Conservation (phyloP, 2,113 vertebrate species). For the Hyla sarda region DNA sequence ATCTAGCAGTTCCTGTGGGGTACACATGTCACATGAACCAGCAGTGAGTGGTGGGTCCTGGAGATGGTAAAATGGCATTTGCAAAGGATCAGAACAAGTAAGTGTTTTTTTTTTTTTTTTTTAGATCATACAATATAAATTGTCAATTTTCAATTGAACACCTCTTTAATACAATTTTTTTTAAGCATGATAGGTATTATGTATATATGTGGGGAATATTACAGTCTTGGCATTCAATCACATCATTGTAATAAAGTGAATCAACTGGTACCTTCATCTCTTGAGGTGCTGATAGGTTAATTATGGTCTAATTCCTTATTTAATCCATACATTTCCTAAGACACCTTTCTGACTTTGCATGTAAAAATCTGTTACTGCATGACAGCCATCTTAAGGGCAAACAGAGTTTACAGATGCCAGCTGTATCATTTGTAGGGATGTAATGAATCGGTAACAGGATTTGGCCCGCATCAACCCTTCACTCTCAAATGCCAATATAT, state of each 20-base stretch:
- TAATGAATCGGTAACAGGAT: constrained; percentile 47
- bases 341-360: constrained; percentile 8
- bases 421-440: constrained; percentile 34
- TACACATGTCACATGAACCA: too few species aligned
- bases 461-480: constrained; percentile 50
- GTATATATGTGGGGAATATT: too few species aligned
- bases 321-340: neutral
- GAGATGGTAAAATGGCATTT: too few species aligned
- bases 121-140: too few species aligned
- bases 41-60: too few species aligned
- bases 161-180: too few species aligned
- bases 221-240: too few species aligned
- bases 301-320: neutral
- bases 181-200: neutral
- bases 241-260: neutral
- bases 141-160: too few species aligned
- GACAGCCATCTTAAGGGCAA: constrained; percentile 32
- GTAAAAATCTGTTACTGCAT: neutral
- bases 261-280: neutral
- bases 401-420: constrained; percentile 10
- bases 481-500: constrained; percentile 50
- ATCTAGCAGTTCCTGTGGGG: too few species aligned
- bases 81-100: too few species aligned
- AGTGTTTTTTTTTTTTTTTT: too few species aligned
- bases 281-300: neutral